These are phyloP conservation scores for Eulemur rufifrons DNA, from an alignment of 2,113 vertebrate genomes.

Conservation along the genomic window DNA sequence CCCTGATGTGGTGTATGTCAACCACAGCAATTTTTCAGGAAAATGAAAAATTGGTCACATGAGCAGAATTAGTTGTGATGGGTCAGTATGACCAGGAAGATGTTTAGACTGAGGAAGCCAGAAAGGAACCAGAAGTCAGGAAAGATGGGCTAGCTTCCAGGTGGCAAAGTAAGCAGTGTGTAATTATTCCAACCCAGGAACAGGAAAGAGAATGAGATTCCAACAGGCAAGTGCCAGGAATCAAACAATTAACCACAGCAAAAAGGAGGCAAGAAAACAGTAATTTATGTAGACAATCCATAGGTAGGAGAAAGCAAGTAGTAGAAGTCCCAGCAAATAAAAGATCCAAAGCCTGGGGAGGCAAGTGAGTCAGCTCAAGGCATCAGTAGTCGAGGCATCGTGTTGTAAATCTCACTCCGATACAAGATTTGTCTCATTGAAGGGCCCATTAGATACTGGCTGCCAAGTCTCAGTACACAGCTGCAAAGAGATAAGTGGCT, in stretches of 20 bases:
- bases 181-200: background rate
- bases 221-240: background rate
- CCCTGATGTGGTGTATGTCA: background rate
- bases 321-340: background rate
- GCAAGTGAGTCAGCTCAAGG: background rate
- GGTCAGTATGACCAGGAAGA: background rate
- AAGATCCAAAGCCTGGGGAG: background rate
- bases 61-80: background rate
- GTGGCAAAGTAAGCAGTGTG: background rate
- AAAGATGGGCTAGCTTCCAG: background rate
- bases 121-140: background rate
- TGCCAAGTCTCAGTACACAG: constrained; percentile 40
- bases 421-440: background rate
- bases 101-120: background rate
- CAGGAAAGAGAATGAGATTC: background rate
- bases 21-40: background rate
- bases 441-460: background rate
- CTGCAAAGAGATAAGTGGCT: constrained; percentile 23
- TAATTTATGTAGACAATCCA: background rate
- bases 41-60: background rate
- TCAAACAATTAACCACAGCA: background rate
- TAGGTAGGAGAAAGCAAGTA: background rate
- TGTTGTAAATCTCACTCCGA: background rate
- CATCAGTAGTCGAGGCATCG: background rate
- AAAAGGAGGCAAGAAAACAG: background rate